Evolutionary conservation across 2,113 vertebrate species (phyloP).

Genomic region (Struthio camelus): DNA sequence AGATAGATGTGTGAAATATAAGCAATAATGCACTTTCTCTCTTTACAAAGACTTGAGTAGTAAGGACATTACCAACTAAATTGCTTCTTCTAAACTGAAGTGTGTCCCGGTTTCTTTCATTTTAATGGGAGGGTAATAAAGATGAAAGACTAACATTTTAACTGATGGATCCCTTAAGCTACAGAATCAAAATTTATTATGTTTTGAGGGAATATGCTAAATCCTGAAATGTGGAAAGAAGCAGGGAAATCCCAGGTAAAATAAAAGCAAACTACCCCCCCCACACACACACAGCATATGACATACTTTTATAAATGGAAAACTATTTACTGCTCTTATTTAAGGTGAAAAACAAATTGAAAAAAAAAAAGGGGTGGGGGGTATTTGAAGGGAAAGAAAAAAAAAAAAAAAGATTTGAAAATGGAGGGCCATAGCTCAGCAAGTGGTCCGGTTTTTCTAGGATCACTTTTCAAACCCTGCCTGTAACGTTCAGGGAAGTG

Average conservation of each 20-base stretch:
- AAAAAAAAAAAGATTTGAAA: conserved; percentile 31
- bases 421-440: conserved; percentile 28
- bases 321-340: conserved; percentile 33
- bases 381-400: background rate
- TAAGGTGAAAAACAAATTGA: conserved; percentile 44
- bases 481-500: conserved; percentile 33
- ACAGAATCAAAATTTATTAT: conserved; percentile 76
- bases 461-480: conserved; percentile 24
- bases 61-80: conserved; percentile 77
- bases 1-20: conserved; percentile 75
- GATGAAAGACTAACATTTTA: conserved; percentile 83
- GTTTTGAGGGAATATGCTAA: conserved; percentile 76
- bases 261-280: conserved; percentile 34
- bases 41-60: conserved; percentile 73
- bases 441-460: conserved; percentile 16
- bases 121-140: conserved; percentile 85
- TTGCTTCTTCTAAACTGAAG: conserved; percentile 79
- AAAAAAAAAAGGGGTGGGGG: background rate
- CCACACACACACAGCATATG: background rate
- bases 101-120: conserved; percentile 81
- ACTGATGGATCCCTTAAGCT: conserved; percentile 82
- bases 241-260: conserved; percentile 66
- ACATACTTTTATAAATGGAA: conserved; percentile 35
- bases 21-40: conserved; percentile 69
- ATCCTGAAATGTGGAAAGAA: conserved; percentile 67